Conservation (phyloP, 2,797 vertebrate genomes). For the Xiphophorus birchmanni region DNA sequence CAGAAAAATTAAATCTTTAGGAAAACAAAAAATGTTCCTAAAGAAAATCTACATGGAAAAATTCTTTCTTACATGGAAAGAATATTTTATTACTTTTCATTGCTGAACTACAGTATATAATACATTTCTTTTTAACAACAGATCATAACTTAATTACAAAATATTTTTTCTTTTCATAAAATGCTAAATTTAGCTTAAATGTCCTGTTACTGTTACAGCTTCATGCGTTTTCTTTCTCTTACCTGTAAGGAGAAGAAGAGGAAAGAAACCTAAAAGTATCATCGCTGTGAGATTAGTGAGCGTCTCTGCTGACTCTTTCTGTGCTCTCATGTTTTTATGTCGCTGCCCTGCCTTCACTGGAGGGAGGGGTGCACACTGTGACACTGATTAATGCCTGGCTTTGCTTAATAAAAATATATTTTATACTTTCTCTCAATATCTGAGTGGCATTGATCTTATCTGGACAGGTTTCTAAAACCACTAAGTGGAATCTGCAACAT, state of each 20-base stretch:
- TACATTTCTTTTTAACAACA: not conserved
- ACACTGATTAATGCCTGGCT: not conserved
- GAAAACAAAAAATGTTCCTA: not conserved
- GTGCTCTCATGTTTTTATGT: not conserved
- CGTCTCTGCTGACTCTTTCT: constrained; percentile 2
- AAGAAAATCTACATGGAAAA: not conserved
- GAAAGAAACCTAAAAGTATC: constrained; percentile 17
- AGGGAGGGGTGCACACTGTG: not conserved
- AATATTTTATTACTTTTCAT: not conserved
- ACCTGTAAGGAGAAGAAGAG: constrained; percentile 41
- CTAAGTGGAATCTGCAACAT: not conserved
- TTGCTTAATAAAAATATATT: not conserved
- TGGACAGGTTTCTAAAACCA: not conserved
- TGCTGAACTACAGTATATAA: not conserved
- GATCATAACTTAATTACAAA: not conserved
- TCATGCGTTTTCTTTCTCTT: constrained; percentile 4
- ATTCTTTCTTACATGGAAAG: not conserved
- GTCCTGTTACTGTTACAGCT: not conserved
- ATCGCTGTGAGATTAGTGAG: constrained; percentile 9
- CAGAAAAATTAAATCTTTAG: not conserved
- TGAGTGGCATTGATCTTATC: not conserved
- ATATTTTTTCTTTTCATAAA: not conserved
- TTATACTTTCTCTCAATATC: not conserved
- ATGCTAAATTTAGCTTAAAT: not conserved
- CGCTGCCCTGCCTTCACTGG: not conserved